phyloP scores from a whole-genome alignment of 2,113 vertebrate genomes.

The Salvator merianae region DNA sequence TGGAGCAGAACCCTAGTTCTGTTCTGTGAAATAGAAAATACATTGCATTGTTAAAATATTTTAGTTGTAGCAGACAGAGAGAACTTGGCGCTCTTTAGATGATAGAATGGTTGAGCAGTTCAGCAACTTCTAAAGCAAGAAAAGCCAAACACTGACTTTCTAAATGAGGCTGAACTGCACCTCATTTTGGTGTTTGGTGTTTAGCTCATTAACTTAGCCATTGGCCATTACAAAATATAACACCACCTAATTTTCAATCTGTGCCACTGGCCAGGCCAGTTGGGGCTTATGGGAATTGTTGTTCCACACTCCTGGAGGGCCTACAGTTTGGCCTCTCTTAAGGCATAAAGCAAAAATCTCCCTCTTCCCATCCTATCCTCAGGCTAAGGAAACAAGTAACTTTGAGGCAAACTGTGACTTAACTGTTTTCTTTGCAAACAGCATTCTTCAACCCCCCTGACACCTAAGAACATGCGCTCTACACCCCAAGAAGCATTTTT shows the following conservation, averaged over 20 bases:
- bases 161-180: background rate
- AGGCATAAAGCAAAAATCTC: too few species aligned
- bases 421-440: slow-evolving; percentile 41
- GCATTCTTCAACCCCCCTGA: slow-evolving; percentile 78
- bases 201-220: too few species aligned
- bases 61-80: too few species aligned
- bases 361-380: background rate
- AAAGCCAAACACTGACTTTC: too few species aligned
- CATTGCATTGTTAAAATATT: too few species aligned
- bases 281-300: background rate
- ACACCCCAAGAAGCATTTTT: slow-evolving; percentile 83
- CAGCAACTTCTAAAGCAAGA: too few species aligned
- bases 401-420: slow-evolving; percentile 3
- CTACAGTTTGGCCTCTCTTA: background rate
- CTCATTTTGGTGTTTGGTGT: background rate
- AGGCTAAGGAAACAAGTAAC: background rate
- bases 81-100: too few species aligned
- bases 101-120: too few species aligned
- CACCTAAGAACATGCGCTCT: slow-evolving; percentile 78
- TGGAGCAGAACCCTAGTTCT: background rate
- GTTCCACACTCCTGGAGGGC: background rate
- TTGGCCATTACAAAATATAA: too few species aligned
- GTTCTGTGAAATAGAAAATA: background rate
- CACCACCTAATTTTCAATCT: background rate
- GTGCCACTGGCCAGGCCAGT: background rate